Base-by-base conservation (phyloP, 2,888 invertebrate genomes). In the Eurytoma californica region DNA sequence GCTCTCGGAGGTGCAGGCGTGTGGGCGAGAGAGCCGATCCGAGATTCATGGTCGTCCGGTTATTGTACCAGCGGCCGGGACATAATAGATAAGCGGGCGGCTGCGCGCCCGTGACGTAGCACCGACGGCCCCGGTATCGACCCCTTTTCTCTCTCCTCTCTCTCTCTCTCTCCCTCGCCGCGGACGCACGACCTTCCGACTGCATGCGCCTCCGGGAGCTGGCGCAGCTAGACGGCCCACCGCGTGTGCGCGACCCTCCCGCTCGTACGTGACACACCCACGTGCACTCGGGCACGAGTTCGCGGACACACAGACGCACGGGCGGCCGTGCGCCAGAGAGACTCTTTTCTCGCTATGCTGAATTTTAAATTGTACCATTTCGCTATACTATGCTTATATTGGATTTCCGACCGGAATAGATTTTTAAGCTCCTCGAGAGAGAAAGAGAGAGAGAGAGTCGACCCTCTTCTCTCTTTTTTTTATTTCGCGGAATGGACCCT, bases 21-120 rank as follows among this genome's bases (percentile, higher is more conserved):
- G 53, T 28, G 60, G 24, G 30, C 30, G 28, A 7, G n/a, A 65
- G 18, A 16, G 4, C 30, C 20, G 9, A 18, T 53, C 51, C 69
- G 30, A 69, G 69, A 79, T 79, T 79, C 79, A 79, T 72, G 79
- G 68, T 80, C 79, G 80, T 74, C 80, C 78, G 83, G 86, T 83
- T 85, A 84, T 84, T 83, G 86, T 85, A 83, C 67, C 67, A 63
- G 14, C 49, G 14, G 47, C 80, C 80, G 78, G 83, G 80, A 79
- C 83, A 82, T 83, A 84, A 86, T 84, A 84, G 84, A 85, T 86
- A 86, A 86, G 84, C 81, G 82, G 69, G 65, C 28, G 55, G 67
- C 24, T 3, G n/a, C 60, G 7, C 14, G 13, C 51, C 9, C 63
- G 57, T 73, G 78, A 73, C 78, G 78, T 78, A 77, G 68, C 49